These are phyloP conservation scores for Scartelaos histophorus DNA, from an alignment of 2,113 vertebrate genomes.

Conservation along the genomic window DNA sequence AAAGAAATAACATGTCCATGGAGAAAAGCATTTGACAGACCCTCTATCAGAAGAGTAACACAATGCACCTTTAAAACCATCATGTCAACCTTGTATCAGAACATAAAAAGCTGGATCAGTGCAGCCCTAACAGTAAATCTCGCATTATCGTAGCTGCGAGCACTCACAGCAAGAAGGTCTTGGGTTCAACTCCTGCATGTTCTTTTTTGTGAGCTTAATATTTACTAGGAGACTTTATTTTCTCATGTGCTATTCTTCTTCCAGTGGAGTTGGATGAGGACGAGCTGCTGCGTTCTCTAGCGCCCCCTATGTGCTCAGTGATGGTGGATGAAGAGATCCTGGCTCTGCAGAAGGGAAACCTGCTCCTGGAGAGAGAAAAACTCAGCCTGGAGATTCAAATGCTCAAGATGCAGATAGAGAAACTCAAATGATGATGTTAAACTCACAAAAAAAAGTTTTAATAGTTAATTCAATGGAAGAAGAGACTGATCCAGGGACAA, in stretches of 20 bases:
- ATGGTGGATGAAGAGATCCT: constrained; percentile 14
- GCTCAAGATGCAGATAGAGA: constrained; percentile 36
- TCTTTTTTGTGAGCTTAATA: too few species aligned
- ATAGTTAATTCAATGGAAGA: neutral
- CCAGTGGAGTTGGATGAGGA: neutral
- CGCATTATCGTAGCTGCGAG: too few species aligned
- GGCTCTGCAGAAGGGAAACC: constrained; percentile 53
- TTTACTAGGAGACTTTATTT: too few species aligned
- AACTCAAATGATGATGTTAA: neutral
- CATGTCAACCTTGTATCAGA: too few species aligned
- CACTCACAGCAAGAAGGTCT: too few species aligned
- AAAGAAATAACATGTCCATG: too few species aligned
- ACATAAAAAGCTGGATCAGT: too few species aligned
- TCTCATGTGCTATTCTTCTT: neutral
- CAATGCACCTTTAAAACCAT: too few species aligned
- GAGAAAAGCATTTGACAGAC: too few species aligned
- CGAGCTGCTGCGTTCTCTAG: fast-evolving
- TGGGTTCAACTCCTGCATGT: too few species aligned
- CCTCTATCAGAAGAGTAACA: too few species aligned
- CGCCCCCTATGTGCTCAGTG: neutral
- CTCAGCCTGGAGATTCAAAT: constrained; percentile 57
- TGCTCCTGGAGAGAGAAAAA: constrained; percentile 59
- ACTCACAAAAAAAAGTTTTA: neutral
- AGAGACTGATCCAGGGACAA: neutral
- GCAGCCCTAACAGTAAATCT: too few species aligned